Percentiles rank a stretch among this genome's conserved stretches.
These are phyloP conservation scores for Gonocerus acuteangulatus DNA, from an alignment of 2,888 invertebrate species.

Conservation along the genomic window DNA sequence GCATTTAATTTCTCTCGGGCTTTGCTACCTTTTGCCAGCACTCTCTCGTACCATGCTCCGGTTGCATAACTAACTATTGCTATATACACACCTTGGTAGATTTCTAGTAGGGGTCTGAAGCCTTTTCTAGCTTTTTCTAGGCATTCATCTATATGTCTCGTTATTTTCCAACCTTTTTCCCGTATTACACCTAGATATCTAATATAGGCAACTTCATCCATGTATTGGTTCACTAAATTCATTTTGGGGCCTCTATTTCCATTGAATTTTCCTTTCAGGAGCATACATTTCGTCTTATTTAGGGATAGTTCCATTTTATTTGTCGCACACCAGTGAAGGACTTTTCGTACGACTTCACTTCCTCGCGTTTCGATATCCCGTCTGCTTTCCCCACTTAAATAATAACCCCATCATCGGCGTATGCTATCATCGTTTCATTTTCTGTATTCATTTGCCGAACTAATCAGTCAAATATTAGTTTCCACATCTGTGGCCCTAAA, in stretches of 20 bases:
- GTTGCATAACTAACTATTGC: background rate
- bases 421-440: background rate
- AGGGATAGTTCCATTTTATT: slow-evolving; percentile 15
- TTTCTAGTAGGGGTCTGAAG: background rate
- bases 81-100: background rate
- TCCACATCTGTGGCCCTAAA: background rate
- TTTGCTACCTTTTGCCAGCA: background rate
- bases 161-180: slow-evolving; percentile 4
- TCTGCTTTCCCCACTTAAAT: background rate
- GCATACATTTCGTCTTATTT: no score
- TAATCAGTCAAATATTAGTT: background rate
- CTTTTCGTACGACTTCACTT: background rate
- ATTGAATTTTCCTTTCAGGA: no score
- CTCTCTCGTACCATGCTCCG: background rate
- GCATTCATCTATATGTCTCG: background rate
- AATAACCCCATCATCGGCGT: background rate
- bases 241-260: no score
- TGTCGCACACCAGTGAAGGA: background rate
- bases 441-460: background rate
- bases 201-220: background rate
- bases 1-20: background rate
- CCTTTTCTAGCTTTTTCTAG: background rate
- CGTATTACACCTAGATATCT: background rate
- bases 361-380: background rate
- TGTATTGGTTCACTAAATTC: slow-evolving; percentile 4